Evolutionary conservation across 2,113 vertebrate genomes (phyloP).

Genomic region (Isichthys henryi): DNA sequence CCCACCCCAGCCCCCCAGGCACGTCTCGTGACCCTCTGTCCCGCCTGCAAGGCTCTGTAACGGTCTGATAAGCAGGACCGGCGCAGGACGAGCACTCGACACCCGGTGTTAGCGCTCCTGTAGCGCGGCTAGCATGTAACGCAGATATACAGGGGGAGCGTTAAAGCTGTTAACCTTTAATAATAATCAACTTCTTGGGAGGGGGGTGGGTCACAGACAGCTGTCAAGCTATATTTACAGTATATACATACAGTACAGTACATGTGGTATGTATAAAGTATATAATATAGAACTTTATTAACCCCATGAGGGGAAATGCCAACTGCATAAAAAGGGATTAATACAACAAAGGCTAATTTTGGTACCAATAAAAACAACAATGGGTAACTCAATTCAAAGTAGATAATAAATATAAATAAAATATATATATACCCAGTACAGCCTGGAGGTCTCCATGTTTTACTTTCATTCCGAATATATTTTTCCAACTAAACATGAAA

Average conservation of each 20-base stretch:
- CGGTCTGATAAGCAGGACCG: slow-evolving; percentile 2
- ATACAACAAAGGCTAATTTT: background rate
- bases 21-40: slow-evolving; percentile 38
- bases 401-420: background rate
- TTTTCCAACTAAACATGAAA: slow-evolving; percentile 56
- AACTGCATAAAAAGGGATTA: background rate
- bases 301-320: background rate
- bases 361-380: background rate
- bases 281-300: background rate
- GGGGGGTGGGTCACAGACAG: background rate
- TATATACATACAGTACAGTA: background rate
- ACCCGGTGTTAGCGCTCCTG: background rate
- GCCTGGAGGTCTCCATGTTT: background rate
- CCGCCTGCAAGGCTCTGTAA: slow-evolving; percentile 35
- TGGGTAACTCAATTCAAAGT: background rate
- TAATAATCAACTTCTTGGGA: background rate
- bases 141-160: background rate
- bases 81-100: background rate
- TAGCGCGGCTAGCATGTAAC: background rate
- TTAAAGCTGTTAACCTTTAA: background rate
- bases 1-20: slow-evolving; percentile 20
- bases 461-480: background rate
- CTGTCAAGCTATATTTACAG: background rate
- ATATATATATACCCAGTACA: background rate
- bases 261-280: background rate